phyloP scores from a whole-genome alignment of 2,113 vertebrate species.

The Sula dactylatra region DNA sequence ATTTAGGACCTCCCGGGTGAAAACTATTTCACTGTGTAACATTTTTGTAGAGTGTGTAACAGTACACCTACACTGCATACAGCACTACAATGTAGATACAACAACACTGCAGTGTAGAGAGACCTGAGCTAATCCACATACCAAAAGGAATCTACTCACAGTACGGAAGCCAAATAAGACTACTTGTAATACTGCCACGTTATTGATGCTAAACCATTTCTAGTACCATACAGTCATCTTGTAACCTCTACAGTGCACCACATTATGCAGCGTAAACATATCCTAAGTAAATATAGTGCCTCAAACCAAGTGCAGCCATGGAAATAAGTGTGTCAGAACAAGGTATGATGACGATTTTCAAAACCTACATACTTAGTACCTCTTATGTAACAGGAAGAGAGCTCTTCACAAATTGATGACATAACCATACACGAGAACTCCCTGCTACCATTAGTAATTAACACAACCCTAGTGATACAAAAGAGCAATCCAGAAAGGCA shows the following conservation, averaged over 20 bases:
- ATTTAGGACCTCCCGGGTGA: background rate
- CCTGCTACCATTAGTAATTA: background rate
- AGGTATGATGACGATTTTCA: background rate
- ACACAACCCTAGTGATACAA: background rate
- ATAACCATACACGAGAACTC: background rate
- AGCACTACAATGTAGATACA: rapidly evolving
- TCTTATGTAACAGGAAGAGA: background rate
- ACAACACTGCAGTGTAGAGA: background rate
- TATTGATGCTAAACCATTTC: background rate
- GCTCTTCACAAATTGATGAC: background rate
- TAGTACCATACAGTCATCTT: background rate
- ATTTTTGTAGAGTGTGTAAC: background rate
- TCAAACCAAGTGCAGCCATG: background rate
- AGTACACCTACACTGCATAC: background rate
- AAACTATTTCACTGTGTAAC: background rate
- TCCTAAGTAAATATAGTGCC: background rate
- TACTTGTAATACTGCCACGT: background rate
- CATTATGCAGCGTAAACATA: background rate
- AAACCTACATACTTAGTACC: background rate
- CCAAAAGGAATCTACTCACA: background rate
- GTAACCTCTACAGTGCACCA: background rate
- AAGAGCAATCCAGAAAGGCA: background rate
- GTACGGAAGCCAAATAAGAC: rapidly evolving
- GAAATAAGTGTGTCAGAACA: background rate
- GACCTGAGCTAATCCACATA: background rate